These are phyloP conservation scores for Phania funesta DNA, from an alignment of 2,888 invertebrate species.

Conservation along the genomic window DNA sequence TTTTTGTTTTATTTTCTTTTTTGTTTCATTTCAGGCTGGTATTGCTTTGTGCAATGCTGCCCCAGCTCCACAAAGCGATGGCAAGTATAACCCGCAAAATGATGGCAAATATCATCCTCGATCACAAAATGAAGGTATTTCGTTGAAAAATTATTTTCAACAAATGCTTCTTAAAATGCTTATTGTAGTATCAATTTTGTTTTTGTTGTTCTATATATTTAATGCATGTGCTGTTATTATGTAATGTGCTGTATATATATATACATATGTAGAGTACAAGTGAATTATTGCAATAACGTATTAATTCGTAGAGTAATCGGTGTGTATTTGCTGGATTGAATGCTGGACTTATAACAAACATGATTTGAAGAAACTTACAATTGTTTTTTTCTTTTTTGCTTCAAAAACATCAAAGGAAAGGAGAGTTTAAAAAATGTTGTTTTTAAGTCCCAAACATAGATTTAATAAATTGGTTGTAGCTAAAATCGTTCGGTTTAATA, in stretches of 20 bases:
- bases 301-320: neutral
- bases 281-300: constrained; percentile 5
- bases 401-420: neutral
- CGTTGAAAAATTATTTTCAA: constrained; percentile 36
- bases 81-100: constrained; percentile 73
- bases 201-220: constrained; percentile 7
- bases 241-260: constrained; percentile 2
- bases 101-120: constrained; percentile 75
- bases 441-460: too few species aligned
- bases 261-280: constrained; percentile 26
- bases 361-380: too few species aligned
- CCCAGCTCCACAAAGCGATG: constrained; percentile 73
- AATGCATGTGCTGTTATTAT: constrained; percentile 37
- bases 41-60: constrained; percentile 73
- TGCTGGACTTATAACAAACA: neutral
- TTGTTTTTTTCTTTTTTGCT: neutral
- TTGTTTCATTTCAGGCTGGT: constrained; percentile 70
- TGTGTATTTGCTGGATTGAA: constrained; percentile 31
- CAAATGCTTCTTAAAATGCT: constrained; percentile 18
- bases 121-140: constrained; percentile 76
- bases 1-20: constrained; percentile 19
- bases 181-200: constrained; percentile 26
- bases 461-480: too few species aligned
- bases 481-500: too few species aligned
- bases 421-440: neutral